A percentile compares a stretch with the other conserved stretches of the same genome.
Conservation (phyloP, 2,888 invertebrate genomes). For the Andrena chrysosceles region DNA sequence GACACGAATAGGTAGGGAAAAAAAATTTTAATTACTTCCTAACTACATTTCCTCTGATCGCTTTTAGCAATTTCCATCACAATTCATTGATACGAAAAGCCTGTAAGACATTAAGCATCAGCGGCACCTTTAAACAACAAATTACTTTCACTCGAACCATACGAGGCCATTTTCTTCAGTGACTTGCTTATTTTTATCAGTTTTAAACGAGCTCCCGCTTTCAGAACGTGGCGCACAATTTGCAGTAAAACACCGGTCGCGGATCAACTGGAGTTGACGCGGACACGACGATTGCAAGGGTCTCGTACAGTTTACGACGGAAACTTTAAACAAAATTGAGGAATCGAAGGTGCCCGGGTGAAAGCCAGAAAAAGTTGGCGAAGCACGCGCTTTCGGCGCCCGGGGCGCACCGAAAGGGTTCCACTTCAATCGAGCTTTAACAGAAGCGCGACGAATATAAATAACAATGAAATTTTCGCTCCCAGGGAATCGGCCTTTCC, state of each 20-base stretch:
- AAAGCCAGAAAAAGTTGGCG: slow-evolving; percentile 17
- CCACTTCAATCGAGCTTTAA: slow-evolving; percentile 5
- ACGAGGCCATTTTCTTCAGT: not conserved
- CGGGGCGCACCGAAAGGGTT: not conserved
- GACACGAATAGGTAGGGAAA: no score
- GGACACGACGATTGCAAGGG: slow-evolving; percentile 27
- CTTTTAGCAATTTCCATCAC: no score
- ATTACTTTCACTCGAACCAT: not conserved
- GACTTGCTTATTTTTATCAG: slow-evolving; percentile 1
- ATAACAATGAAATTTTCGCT: slow-evolving; percentile 41
- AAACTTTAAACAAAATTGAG: slow-evolving; percentile 54
- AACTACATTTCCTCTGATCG: no score
- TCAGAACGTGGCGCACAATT: slow-evolving; percentile 16
- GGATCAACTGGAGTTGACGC: slow-evolving; percentile 12
- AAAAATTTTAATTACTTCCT: no score
- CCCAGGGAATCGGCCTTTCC: not conserved
- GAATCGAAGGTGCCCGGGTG: not conserved
- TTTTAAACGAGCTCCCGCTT: slow-evolving; percentile 3
- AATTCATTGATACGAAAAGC: no score
- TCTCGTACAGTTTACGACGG: slow-evolving; percentile 28
- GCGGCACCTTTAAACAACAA: no score
- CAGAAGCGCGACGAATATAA: slow-evolving; percentile 32
- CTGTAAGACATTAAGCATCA: no score
- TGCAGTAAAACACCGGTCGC: slow-evolving; percentile 25
- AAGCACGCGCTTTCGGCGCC: not conserved